Conservation (phyloP, 2,113 vertebrate species). For the Chlorodrepanis virens region DNA sequence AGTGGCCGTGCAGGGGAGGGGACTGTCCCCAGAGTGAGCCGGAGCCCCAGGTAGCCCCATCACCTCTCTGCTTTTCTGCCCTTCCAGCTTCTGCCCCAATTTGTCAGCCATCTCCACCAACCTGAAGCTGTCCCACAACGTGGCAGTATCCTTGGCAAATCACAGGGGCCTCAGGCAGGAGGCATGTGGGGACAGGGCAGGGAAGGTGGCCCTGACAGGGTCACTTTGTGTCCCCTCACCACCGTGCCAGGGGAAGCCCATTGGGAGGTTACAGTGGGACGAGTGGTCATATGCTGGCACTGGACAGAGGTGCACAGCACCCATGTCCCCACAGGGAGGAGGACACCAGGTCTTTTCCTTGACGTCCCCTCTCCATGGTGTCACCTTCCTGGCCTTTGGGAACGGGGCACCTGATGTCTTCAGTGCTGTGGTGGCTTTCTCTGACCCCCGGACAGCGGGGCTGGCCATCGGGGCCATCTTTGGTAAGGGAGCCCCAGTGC, state of each 20-base stretch:
- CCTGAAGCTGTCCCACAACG: slow-evolving; percentile 90
- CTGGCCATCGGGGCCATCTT: slow-evolving; percentile 91
- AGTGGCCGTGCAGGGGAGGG: slow-evolving; percentile 28
- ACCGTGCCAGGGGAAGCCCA: accelerated
- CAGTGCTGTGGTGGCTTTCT: slow-evolving; percentile 93
- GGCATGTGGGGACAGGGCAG: neutral
- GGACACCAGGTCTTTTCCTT: slow-evolving; percentile 65
- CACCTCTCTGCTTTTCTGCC: neutral
- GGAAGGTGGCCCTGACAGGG: neutral
- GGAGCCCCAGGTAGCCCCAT: neutral
- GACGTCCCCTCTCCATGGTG: slow-evolving; percentile 81
- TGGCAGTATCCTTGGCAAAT: slow-evolving; percentile 90
- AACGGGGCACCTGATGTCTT: slow-evolving; percentile 96
- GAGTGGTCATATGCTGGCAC: accelerated
- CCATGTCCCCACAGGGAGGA: accelerated
- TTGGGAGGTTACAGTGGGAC: accelerated
- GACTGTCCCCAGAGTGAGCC: neutral
- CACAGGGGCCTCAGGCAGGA: accelerated
- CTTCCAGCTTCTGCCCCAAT: slow-evolving; percentile 92
- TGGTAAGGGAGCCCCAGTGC: slow-evolving; percentile 68
- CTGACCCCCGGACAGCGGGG: slow-evolving; percentile 85
- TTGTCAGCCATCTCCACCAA: slow-evolving; percentile 88
- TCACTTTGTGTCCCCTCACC: neutral
- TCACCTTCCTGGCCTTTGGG: slow-evolving; percentile 95
- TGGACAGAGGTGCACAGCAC: too few relatives aligned